Conservation (phyloP, 2,797 vertebrate species). For the Sphaeramia orbicularis region DNA sequence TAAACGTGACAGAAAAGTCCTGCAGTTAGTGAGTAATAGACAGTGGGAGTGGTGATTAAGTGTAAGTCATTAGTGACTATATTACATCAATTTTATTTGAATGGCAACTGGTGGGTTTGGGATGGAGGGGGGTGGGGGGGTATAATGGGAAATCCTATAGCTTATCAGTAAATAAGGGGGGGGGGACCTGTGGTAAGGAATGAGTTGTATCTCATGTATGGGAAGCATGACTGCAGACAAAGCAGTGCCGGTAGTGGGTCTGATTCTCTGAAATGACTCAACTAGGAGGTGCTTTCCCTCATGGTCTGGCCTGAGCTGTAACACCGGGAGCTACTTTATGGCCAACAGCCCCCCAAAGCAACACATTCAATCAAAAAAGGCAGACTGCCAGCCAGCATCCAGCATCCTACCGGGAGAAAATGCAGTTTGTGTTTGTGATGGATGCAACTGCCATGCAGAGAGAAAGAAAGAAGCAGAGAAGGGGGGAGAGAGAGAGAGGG, state of each 20-base stretch:
- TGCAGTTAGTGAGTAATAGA: background rate
- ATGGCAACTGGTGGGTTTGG: background rate
- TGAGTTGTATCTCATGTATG: constrained; percentile 41
- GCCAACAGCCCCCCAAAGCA: constrained; percentile 34
- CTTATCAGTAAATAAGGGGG: constrained; percentile 20
- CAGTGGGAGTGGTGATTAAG: constrained; percentile 19
- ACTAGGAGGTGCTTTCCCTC: constrained; percentile 72
- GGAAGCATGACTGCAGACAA: constrained; percentile 72
- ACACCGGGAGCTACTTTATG: constrained; percentile 58
- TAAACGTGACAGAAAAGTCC: background rate
- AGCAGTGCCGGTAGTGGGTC: constrained; percentile 52
- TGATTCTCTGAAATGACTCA: constrained; percentile 73
- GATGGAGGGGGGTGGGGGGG: constrained; percentile 17
- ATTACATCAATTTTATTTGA: background rate
- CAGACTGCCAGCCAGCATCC: constrained; percentile 26
- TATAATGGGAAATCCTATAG: constrained; percentile 27
- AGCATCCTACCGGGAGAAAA: constrained; percentile 34
- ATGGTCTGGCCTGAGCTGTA: constrained; percentile 61
- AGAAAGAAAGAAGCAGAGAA: constrained; percentile 5
- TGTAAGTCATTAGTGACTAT: constrained; percentile 14
- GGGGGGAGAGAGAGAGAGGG: constrained; percentile 2
- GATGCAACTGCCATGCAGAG: constrained; percentile 56
- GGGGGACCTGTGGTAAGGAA: constrained; percentile 15
- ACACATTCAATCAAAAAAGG: constrained; percentile 54
- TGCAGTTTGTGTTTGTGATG: constrained; percentile 64